Evolutionary conservation across 2,888 invertebrate species (phyloP).

Genomic region (Yponomeuta cagnagella): DNA sequence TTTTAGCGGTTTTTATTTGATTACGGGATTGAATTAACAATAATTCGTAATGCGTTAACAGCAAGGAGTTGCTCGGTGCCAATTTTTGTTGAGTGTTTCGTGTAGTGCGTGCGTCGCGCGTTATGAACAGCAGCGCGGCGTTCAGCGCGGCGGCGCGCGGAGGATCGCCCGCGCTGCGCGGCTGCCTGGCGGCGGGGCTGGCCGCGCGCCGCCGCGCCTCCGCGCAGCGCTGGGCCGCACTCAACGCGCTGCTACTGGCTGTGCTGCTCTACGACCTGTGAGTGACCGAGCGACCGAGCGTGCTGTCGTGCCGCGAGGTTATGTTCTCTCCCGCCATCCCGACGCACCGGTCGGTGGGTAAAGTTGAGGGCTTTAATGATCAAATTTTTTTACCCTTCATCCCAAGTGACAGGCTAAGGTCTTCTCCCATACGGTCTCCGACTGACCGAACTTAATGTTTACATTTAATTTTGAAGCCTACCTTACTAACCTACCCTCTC

Average conservation of each 20-base stretch:
- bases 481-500: neutral
- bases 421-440: neutral
- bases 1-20: too few relatives aligned
- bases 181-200: constrained; percentile 15
- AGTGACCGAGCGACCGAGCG: constrained; percentile 32
- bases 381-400: too few relatives aligned
- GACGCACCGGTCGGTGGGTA: neutral
- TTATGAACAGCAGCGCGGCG: neutral
- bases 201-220: constrained; percentile 62
- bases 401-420: too few relatives aligned
- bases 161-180: constrained; percentile 22
- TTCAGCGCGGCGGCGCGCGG: neutral
- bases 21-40: too few relatives aligned
- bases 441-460: neutral
- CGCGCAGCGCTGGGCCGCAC: constrained; percentile 76
- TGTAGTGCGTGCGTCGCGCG: constrained; percentile 17
- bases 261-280: constrained; percentile 78
- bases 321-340: neutral
- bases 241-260: constrained; percentile 72
- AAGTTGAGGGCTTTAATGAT: too few relatives aligned
- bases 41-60: too few relatives aligned
- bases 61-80: too few relatives aligned
- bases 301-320: neutral
- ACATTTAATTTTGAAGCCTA: neutral
- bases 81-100: too few relatives aligned